Evolutionary conservation across 2,888 invertebrate species (phyloP).

Genomic region (Loripinus fragilis): DNA sequence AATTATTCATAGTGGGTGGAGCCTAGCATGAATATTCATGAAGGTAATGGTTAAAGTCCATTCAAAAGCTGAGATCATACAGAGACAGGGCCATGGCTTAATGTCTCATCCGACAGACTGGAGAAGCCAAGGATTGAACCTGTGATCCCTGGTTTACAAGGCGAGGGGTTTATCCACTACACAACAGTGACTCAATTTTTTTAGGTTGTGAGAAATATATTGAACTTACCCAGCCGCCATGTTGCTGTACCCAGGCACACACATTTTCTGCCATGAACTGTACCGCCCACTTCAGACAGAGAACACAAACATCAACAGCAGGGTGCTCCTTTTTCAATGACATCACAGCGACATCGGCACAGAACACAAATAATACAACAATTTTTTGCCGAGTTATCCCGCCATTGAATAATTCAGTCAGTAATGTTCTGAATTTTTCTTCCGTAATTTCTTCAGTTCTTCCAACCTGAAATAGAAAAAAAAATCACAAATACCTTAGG

Average conservation of each 20-base stretch:
- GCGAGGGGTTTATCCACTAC: no score
- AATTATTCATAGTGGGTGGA: no score
- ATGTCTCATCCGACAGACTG: no score
- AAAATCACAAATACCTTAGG: not conserved
- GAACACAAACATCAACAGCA: slow-evolving; percentile 63
- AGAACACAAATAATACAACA: slow-evolving; percentile 81
- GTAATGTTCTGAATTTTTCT: slow-evolving; percentile 70
- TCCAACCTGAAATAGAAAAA: not conserved
- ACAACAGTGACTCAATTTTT: not conserved
- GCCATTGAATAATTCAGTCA: slow-evolving; percentile 72
- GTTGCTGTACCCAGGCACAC: slow-evolving; percentile 75
- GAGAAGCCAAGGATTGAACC: no score
- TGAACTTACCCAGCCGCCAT: slow-evolving; percentile 80
- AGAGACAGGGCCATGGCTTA: no score
- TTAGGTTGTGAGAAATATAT: not conserved
- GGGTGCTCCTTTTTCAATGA: slow-evolving; percentile 55
- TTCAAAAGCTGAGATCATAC: no score
- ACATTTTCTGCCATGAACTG: slow-evolving; percentile 74
- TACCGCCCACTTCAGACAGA: slow-evolving; percentile 77
- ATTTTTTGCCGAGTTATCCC: slow-evolving; percentile 77
- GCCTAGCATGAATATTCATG: no score
- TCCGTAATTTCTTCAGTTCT: slow-evolving; percentile 49
- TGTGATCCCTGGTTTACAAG: no score
- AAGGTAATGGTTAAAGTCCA: no score
- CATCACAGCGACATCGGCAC: slow-evolving; percentile 79